Base-by-base conservation (phyloP, 2,888 invertebrate species). In the Trissoscelio sp. region DNA sequence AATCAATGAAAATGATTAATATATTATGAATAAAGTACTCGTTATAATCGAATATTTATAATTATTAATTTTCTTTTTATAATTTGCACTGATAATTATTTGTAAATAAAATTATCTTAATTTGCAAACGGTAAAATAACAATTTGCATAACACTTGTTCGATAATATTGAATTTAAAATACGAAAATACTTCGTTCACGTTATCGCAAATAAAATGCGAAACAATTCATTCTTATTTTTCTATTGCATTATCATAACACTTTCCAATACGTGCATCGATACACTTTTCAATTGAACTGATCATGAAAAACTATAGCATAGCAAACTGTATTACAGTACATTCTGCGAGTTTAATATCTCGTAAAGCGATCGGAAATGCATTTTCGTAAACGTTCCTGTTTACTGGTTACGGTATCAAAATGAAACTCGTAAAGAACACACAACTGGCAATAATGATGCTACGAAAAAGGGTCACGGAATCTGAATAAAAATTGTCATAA, bases 401-500 rank as follows among this genome's bases (percentile, higher is more conserved):
- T 75, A 75, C 46, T 22, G 64, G 16, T 39, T 22, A 24, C 16
- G 12, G 24, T 62, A 60, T 69, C 77, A 62, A 77, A 69, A 58
- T 69, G 62, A 77, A 77, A 77, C 60, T 77, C 67, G 48, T 75
- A 75, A 75, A 67, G 51, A 58, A 48, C 58, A 46, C 37, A 22
- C 74, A 66, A 74, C 66, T 74, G 48, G 74, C 53, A 51, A 58
- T 60, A 51, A 67, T 60, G 51, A 60, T 37, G 16, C 0, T 39
- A 39, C 7, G 31, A 75, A 28, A 64, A 64, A 37, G 62, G 6
- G 44, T 60, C 42, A 16, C 20, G 14, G 7, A 14, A 44, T 34
- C 55, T 55, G 62, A 55, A 64, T 74, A 37, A 64, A 62, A 44
- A n/a, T 53, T 20, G 31, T 5, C 11, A 14, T 22, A 73, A 62